These are phyloP conservation scores for Cheilosia scutellata DNA, from an alignment of 2,888 invertebrate genomes.

Conservation along the genomic window DNA sequence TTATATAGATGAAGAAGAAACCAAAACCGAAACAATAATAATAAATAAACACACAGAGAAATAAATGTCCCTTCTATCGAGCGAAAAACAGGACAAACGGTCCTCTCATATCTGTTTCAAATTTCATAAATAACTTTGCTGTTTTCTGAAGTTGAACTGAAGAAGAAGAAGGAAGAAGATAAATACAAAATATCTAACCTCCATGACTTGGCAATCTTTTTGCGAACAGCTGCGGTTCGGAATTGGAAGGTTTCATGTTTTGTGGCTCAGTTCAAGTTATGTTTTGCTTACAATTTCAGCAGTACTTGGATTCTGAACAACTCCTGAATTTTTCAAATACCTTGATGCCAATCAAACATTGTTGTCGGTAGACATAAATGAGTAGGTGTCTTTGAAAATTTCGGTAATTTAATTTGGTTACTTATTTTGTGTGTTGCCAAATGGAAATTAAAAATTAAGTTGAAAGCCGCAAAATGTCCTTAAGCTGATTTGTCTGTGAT, in stretches of 20 bases:
- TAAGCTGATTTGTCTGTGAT: too few relatives aligned
- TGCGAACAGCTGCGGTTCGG: not conserved
- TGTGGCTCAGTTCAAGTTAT: not conserved
- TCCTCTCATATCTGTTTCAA: constrained; percentile 26
- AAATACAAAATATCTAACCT: constrained; percentile 1
- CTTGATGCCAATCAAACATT: too few relatives aligned
- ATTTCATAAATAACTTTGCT: constrained; percentile 30
- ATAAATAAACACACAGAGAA: not conserved
- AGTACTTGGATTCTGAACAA: too few relatives aligned
- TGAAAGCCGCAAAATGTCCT: too few relatives aligned
- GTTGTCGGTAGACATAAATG: too few relatives aligned
- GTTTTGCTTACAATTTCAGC: too few relatives aligned
- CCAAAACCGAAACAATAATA: not conserved
- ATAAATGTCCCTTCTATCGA: not conserved
- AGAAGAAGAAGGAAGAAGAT: constrained; percentile 5
- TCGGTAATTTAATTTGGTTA: too few relatives aligned
- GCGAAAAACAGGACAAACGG: not conserved
- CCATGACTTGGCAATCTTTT: not conserved
- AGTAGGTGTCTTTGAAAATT: too few relatives aligned
- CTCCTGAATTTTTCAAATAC: too few relatives aligned
- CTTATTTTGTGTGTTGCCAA: too few relatives aligned
- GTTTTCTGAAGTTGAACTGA: constrained; percentile 10
- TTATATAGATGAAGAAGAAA: not conserved
- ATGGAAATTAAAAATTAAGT: too few relatives aligned
- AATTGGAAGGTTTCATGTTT: not conserved